A percentile compares a stretch with the other conserved stretches of the same genome.
Conservation (phyloP, 2,113 vertebrate species). For the Gallinago jamesoni region DNA sequence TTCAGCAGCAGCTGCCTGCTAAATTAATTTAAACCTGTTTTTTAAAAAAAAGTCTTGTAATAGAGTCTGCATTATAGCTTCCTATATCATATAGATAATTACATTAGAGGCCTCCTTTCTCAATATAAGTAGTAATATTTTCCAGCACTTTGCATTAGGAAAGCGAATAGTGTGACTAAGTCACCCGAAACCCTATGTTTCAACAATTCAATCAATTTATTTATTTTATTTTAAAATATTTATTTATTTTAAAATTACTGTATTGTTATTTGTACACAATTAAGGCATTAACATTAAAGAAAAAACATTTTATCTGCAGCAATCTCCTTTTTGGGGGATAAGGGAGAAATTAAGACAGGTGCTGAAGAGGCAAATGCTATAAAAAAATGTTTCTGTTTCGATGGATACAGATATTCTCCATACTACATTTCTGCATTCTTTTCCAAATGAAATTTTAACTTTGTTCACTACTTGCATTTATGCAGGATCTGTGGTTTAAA, state of each 20-base stretch:
- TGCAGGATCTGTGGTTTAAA: neutral
- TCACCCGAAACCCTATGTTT: neutral
- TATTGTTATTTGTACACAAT: neutral
- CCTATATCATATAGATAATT: neutral
- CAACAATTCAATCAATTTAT: rapidly evolving
- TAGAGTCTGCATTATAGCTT: neutral
- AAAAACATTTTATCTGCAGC: neutral
- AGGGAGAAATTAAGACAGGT: neutral
- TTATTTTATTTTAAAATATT: neutral
- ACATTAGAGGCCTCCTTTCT: neutral
- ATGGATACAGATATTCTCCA: neutral
- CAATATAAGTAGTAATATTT: neutral
- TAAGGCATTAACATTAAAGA: neutral
- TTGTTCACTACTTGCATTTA: neutral
- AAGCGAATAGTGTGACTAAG: neutral
- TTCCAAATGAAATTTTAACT: neutral
- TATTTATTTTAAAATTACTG: neutral
- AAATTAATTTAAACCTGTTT: neutral
- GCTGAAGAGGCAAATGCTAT: neutral
- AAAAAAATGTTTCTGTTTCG: neutral
- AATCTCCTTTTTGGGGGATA: neutral
- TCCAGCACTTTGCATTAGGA: neutral
- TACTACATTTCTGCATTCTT: neutral
- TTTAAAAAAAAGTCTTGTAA: neutral
- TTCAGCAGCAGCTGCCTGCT: neutral